Base-by-base conservation (phyloP, 2,888 invertebrate species). In the Erebia palarica region DNA sequence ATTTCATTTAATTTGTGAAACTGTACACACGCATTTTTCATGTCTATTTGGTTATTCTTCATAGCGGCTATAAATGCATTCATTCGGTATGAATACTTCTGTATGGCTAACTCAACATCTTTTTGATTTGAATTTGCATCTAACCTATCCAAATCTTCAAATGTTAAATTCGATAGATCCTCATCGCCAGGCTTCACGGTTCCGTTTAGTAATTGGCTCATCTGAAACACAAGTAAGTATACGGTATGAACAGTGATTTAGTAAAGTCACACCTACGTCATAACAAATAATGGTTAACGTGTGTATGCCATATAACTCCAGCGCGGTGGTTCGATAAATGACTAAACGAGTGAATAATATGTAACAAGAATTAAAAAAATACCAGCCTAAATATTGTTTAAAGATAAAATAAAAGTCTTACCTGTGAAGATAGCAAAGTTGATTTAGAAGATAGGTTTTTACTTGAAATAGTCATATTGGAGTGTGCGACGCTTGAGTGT, bases 1-100 rank as follows among this genome's bases (percentile, higher is more conserved):
- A 98, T 97, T 82, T 97, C 97, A 84, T 97, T 97, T 73, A 97
- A 94, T 85, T 96, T 96, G 82, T 96, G 95, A 76, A 98, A 93
- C 77, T 96, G 94, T 72, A 93, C 88, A 5, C 96, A 95, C 14
- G 96, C 95, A 78, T 95, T 95, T 77, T 94, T 94, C 81, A 93
- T 93, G 77, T 95, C 93, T 82, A 94, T 86, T 90, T 95, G 92
- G 83, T 94, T 80, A 83, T 91, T 92, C 79, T 94, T 94, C 60
- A 97, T 92, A n/a, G 94, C 95, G 79, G 95, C 95, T 68, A 98
- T 95, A 76, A 96, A 96, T 27, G 94, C 94, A 78, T 96, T 96
- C 84, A 98, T 94, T 80, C 96, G 95, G 42, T 94, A 94, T 5
- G 96, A 96, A 93, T 98, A 98, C 89, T 97, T 98, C 75, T 94